These are phyloP conservation scores for Pseudopodoces humilis DNA, from an alignment of 2,113 vertebrate genomes.

Conservation along the genomic window DNA sequence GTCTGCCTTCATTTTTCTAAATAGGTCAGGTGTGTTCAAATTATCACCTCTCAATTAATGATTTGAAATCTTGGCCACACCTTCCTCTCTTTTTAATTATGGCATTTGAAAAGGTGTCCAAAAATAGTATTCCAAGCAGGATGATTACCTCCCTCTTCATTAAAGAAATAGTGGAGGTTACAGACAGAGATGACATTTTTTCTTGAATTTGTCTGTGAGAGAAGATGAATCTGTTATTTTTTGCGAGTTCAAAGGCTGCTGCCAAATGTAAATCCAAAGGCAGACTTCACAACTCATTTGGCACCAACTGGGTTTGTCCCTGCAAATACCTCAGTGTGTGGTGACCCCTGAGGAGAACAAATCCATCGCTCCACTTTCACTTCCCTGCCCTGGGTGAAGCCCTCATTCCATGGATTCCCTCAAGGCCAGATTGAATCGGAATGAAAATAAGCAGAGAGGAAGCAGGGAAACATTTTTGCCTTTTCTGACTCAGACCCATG, in stretches of 20 bases:
- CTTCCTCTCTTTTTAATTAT: neutral
- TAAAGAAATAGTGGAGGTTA: neutral
- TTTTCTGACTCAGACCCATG: neutral
- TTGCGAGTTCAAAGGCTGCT: neutral
- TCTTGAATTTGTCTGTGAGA: neutral
- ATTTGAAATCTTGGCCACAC: neutral
- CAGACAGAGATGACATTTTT: neutral
- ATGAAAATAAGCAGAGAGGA: neutral
- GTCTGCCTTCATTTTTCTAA: neutral
- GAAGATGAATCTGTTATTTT: neutral
- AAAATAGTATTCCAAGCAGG: neutral
- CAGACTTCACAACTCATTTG: neutral
- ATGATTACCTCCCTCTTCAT: neutral
- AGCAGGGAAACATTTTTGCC: neutral
- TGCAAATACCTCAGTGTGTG: neutral
- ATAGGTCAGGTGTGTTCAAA: neutral
- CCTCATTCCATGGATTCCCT: neutral
- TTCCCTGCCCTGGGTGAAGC: neutral
- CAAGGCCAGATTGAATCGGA: neutral
- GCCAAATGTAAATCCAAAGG: neutral
- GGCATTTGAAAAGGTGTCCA: neutral
- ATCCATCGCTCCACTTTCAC: neutral
- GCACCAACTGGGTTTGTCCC: neutral
- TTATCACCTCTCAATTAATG: neutral
- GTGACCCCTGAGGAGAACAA: neutral